Conservation (phyloP, 1,140 invertebrate species). For the Diprion similis region DNA sequence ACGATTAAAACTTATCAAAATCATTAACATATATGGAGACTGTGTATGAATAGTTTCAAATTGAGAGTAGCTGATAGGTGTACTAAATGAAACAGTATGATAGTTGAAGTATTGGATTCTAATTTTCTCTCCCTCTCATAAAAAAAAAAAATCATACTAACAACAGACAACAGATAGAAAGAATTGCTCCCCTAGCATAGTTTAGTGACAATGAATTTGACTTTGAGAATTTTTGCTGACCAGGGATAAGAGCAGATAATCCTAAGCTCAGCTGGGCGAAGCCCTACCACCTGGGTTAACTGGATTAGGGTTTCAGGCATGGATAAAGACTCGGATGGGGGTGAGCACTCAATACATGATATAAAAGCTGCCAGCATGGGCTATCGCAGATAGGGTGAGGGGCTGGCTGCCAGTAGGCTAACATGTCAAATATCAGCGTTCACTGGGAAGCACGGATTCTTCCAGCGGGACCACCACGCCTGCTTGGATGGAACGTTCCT, state of each 20-base stretch:
- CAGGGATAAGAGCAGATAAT: slow-evolving; percentile 51
- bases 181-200: neutral
- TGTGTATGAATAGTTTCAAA: no score
- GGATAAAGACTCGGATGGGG: slow-evolving; percentile 14
- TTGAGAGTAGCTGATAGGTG: no score
- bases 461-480: slow-evolving; percentile 57
- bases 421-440: slow-evolving; percentile 51
- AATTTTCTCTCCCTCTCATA: neutral
- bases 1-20: no score
- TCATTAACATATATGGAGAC: no score
- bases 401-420: slow-evolving; percentile 44
- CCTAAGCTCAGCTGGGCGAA: slow-evolving; percentile 50
- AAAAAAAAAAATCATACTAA: neutral
- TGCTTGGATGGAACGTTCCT: slow-evolving; percentile 80
- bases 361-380: slow-evolving; percentile 26
- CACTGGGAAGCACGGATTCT: slow-evolving; percentile 53
- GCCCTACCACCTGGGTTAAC: slow-evolving; percentile 37
- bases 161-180: neutral
- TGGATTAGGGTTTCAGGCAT: slow-evolving; percentile 33
- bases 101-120: neutral
- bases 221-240: slow-evolving; percentile 51
- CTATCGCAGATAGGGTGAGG: slow-evolving; percentile 42
- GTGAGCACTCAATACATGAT: slow-evolving; percentile 9
- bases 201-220: slow-evolving; percentile 42
- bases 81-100: slow-evolving; percentile 12